phyloP scores from a whole-genome alignment of 2,797 vertebrate genomes.

The Notoglanidium macrostoma region DNA sequence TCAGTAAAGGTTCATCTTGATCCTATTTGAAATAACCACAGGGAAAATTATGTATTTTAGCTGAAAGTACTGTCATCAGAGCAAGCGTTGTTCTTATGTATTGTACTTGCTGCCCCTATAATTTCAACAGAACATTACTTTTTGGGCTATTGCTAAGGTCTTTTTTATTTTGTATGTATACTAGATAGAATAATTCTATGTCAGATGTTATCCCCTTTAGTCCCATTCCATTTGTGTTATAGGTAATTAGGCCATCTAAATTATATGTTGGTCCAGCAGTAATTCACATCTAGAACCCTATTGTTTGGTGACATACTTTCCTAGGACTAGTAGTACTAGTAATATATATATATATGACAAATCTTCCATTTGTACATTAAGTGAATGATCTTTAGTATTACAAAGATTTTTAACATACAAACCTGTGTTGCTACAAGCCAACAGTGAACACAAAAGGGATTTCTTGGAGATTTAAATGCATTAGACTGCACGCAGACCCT shows the following conservation, averaged over 20 bases:
- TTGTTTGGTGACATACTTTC: not conserved
- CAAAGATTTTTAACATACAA: not conserved
- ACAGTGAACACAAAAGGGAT: not conserved
- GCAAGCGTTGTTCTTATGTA: not conserved
- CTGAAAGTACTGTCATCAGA: not conserved
- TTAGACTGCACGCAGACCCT: not conserved
- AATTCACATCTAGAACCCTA: not conserved
- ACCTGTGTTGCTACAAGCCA: not conserved
- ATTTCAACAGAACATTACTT: not conserved
- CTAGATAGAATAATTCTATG: not conserved
- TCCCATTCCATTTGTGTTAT: not conserved
- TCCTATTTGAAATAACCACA: not conserved
- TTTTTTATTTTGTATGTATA: not conserved
- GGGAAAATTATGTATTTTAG: not conserved
- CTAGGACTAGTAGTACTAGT: not conserved
- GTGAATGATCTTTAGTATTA: not conserved
- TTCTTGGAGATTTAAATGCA: not conserved
- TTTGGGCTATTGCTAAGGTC: not conserved
- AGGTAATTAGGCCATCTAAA: not conserved
- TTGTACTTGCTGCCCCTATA: not conserved
- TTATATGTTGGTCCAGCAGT: not conserved
- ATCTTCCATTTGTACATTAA: not conserved
- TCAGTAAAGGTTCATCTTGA: not conserved
- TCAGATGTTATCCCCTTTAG: not conserved
- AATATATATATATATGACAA: not conserved